Percentiles rank a stretch among this genome's conserved stretches.
These are phyloP conservation scores for Synergus japonicus DNA, from an alignment of 2,888 invertebrate species.

Conservation along the genomic window DNA sequence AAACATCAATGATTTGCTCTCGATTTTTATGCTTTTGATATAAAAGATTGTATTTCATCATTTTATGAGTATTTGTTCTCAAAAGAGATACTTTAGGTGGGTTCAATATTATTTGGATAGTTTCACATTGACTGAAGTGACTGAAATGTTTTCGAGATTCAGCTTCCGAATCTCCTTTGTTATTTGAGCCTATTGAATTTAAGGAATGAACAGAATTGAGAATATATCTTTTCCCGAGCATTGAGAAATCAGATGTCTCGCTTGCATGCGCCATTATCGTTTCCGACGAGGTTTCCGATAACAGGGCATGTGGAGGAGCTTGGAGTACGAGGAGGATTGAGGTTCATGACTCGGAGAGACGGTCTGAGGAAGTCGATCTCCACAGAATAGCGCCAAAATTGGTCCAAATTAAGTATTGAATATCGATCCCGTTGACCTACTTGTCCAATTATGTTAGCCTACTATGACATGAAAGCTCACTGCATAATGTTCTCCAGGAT, in stretches of 20 bases:
- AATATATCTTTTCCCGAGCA: constrained; percentile 22
- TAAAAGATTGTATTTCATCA: too few species aligned
- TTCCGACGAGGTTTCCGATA: constrained; percentile 38
- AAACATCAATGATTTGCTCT: too few species aligned
- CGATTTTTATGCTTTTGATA: too few species aligned
- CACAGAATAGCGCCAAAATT: constrained; percentile 8
- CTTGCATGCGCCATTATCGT: constrained; percentile 35
- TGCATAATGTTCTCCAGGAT: not conserved
- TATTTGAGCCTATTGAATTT: constrained; percentile 13
- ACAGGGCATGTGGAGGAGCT: not conserved
- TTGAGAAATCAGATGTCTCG: constrained; percentile 29
- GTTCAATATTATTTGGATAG: too few species aligned
- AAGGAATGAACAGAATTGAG: not conserved
- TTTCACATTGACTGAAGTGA: too few species aligned
- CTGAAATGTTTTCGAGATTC: too few species aligned
- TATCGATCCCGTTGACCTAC: constrained; percentile 19
- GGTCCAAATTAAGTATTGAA: constrained; percentile 34
- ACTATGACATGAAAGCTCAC: constrained; percentile 14
- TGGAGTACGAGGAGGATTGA: not conserved
- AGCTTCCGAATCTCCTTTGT: not conserved
- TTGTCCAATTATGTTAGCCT: constrained; percentile 12
- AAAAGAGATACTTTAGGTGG: too few species aligned
- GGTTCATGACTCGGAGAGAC: constrained; percentile 3
- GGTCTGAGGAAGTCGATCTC: constrained; percentile 25
- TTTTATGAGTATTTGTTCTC: too few species aligned